Base-by-base conservation (phyloP, 2,888 invertebrate genomes). In the Agrotis puta region DNA sequence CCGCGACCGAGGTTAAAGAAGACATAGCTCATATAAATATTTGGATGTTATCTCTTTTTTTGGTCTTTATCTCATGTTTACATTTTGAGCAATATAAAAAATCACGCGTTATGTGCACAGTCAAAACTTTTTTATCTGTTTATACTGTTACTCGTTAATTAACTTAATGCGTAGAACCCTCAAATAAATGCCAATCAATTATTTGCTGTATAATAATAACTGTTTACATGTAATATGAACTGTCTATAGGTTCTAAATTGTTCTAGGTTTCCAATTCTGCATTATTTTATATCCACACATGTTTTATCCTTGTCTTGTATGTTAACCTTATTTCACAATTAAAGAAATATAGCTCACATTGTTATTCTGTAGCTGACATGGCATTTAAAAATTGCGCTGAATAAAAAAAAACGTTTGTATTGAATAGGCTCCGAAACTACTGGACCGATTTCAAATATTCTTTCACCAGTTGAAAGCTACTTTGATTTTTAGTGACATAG, bases 51-150 rank as follows among this genome's bases (percentile, higher is more conserved):
- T 53, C 22, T 47, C 39, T n/a, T 27, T 43, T 16, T n/a, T 2
- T 14, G 22, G 9, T 27, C n/a, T 4, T 4, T 50, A 50, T 74
- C 33, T 74, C 13, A 20, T 77, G 53, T 77, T 74, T 59, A 58
- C 11, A 50, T 56, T 77, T 14, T 61, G 18, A 16, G 16, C 4
- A 48, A 22, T 24, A 50, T 11, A n/a, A 48, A 39, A 70, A 33
- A 33, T 33, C 33, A 33, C 33, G 33, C 33, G 7, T 33, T 33
- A 33, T 33, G 33, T 39, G 1, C 39, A 39, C 39, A 11, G 33
- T 33, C 3, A 9, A 39, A 39, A 39, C 9, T 9, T 9, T 9
- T 39, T 39, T 39, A 39, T 39, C 39, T 11, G 39, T 39, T 33
- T 33, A 39, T 39, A 39, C 27, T 5, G 9, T 13, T 22, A 24